These are phyloP conservation scores for Hippocampus kuda DNA, from an alignment of 2,797 vertebrate species.

Conservation along the genomic window DNA sequence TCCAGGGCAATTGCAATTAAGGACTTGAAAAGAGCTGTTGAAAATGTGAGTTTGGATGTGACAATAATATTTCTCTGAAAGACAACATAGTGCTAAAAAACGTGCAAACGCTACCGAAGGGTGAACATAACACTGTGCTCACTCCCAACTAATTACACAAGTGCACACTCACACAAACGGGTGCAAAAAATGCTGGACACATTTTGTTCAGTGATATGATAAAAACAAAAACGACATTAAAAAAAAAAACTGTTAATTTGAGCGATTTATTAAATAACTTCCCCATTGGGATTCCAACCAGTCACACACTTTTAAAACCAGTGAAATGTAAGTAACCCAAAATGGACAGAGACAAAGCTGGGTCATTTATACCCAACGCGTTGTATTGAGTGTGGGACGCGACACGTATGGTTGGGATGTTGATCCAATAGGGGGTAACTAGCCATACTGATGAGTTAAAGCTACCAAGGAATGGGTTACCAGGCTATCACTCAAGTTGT, in stretches of 20 bases:
- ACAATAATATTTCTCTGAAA: constrained; percentile 1
- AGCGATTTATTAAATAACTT: background rate
- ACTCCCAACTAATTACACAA: background rate
- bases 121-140: background rate
- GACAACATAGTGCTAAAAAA: background rate
- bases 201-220: background rate
- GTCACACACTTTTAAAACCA: too few relatives aligned
- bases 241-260: background rate
- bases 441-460: too few relatives aligned
- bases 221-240: background rate
- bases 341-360: too few relatives aligned
- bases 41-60: constrained; percentile 2
- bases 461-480: too few relatives aligned
- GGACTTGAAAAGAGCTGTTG: background rate
- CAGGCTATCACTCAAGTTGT: too few relatives aligned
- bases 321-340: too few relatives aligned
- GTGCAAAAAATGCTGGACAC: background rate
- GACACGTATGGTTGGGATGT: too few relatives aligned
- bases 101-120: background rate
- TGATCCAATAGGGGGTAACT: too few relatives aligned
- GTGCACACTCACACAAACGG: background rate
- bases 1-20: constrained; percentile 3
- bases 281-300: background rate
- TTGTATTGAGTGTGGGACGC: too few relatives aligned
- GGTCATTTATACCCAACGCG: too few relatives aligned